Evolutionary conservation across 1,140 invertebrate genomes (phyloP).

Genomic region (Magallana gigas): DNA sequence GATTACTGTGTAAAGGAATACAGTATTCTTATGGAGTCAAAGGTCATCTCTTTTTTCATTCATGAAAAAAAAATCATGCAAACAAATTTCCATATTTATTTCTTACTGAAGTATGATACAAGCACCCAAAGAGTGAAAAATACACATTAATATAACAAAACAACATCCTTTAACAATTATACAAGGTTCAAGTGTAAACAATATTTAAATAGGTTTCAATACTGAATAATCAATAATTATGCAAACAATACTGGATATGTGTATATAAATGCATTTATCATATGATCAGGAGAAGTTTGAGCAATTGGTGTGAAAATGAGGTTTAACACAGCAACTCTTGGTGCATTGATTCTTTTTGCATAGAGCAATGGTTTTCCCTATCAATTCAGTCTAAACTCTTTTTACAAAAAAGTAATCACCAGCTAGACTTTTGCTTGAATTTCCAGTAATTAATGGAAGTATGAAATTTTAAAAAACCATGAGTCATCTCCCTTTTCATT

Average conservation of each 20-base stretch:
- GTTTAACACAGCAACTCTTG: slow-evolving; percentile 8
- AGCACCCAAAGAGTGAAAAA: slow-evolving; percentile 41
- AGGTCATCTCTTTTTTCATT: no score
- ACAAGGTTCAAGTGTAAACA: slow-evolving; percentile 14
- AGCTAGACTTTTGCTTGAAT: no score
- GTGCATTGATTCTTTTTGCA: slow-evolving; percentile 34
- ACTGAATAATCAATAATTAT: slow-evolving; percentile 21
- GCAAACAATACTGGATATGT: slow-evolving; percentile 25
- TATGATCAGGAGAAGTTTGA: not conserved
- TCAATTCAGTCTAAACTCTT: not conserved
- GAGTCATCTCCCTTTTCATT: no score
- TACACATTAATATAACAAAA: slow-evolving; percentile 38
- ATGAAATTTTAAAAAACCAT: no score
- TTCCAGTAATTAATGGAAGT: no score
- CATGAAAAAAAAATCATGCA: no score
- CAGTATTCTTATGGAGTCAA: no score
- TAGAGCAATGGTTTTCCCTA: not conserved
- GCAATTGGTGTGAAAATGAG: slow-evolving; percentile 20
- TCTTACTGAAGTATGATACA: slow-evolving; percentile 40
- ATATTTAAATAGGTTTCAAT: not conserved
- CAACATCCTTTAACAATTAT: slow-evolving; percentile 30
- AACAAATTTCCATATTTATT: slow-evolving; percentile 14
- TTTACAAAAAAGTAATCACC: no score
- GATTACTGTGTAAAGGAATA: no score
- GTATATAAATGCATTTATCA: slow-evolving; percentile 21